phyloP scores from a whole-genome alignment of 2,888 invertebrate species.

The Ophraella communa region DNA sequence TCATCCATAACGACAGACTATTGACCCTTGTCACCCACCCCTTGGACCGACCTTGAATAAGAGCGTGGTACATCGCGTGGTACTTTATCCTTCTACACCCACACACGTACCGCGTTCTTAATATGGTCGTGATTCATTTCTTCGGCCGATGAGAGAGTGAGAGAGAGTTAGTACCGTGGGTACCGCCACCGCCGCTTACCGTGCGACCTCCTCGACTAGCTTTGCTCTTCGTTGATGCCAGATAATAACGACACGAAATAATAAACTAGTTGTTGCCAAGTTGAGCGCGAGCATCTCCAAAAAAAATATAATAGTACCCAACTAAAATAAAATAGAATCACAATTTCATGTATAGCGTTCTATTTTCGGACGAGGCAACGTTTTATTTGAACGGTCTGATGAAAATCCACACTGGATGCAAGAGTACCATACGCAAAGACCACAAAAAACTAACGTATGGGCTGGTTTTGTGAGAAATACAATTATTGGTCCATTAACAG shows the following conservation, averaged over 20 bases:
- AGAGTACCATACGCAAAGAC: too few species aligned
- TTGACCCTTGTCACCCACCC: not conserved
- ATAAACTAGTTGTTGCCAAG: conserved; percentile 21
- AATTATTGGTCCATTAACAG: too few species aligned
- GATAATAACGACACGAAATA: conserved; percentile 21
- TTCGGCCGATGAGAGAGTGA: conserved; percentile 14
- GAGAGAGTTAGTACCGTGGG: conserved; percentile 11
- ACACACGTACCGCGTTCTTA: conserved; percentile 24
- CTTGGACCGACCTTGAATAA: not conserved
- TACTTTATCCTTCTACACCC: conserved; percentile 36
- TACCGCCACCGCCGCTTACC: conserved; percentile 22
- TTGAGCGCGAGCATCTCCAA: too few species aligned
- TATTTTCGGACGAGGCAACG: too few species aligned
- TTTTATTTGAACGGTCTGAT: too few species aligned
- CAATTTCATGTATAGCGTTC: too few species aligned
- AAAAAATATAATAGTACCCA: too few species aligned
- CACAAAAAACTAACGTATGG: too few species aligned
- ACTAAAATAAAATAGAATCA: too few species aligned
- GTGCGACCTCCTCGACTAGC: conserved; percentile 26
- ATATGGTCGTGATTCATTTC: conserved; percentile 31
- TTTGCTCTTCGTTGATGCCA: conserved; percentile 21
- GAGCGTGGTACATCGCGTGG: conserved; percentile 32
- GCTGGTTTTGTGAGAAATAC: too few species aligned
- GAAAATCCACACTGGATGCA: too few species aligned
- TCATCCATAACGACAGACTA: not conserved